phyloP scores from a whole-genome alignment of 1,140 invertebrate species.

The Laupala kohalensis region DNA sequence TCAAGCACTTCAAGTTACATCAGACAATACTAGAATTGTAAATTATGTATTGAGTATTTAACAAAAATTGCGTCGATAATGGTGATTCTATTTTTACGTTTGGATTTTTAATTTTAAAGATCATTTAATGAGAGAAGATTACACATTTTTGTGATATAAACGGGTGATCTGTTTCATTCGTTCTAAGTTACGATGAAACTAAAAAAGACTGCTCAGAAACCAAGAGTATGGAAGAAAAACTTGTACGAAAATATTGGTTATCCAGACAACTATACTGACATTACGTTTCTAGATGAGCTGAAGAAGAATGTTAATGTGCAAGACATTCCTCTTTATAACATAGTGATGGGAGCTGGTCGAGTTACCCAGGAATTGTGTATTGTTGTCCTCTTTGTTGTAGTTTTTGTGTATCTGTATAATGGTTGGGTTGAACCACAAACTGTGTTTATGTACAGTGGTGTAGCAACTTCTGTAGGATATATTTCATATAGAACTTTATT shows the following conservation, averaged over 20 bases:
- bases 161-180: too few species aligned
- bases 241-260: constrained; percentile 75
- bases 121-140: too few species aligned
- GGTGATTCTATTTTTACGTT: too few species aligned
- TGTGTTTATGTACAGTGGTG: constrained; percentile 39
- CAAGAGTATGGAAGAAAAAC: constrained; percentile 64
- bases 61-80: too few species aligned
- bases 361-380: constrained; percentile 62
- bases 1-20: too few species aligned
- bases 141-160: too few species aligned
- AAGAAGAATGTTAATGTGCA: constrained; percentile 69
- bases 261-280: constrained; percentile 86
- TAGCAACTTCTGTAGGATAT: constrained; percentile 42
- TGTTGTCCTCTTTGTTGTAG: constrained; percentile 57
- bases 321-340: constrained; percentile 43
- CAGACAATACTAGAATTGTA: too few species aligned
- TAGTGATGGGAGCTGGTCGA: constrained; percentile 54
- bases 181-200: not conserved
- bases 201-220: not conserved
- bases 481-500: constrained; percentile 32
- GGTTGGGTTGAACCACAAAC: constrained; percentile 44
- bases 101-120: too few species aligned
- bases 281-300: constrained; percentile 69
- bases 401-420: constrained; percentile 61
- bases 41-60: too few species aligned